phyloP scores from a whole-genome alignment of 2,113 vertebrate species.

The Clinocottus analis region DNA sequence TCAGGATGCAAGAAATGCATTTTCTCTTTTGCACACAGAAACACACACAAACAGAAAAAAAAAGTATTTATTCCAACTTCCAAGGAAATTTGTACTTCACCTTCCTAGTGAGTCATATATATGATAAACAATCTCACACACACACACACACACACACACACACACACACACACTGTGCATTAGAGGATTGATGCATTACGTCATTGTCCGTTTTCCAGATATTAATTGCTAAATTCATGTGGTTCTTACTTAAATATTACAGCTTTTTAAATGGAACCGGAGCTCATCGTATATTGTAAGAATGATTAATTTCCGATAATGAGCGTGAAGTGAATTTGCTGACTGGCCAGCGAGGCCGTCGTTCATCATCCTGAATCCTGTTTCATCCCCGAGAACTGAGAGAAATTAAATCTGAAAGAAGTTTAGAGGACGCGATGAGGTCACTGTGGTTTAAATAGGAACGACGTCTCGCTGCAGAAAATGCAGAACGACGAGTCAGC shows the following conservation, averaged over 20 bases:
- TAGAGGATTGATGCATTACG: too few species aligned
- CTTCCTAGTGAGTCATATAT: too few species aligned
- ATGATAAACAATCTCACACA: too few species aligned
- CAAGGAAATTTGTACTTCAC: too few species aligned
- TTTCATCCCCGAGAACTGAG: slow-evolving; percentile 17
- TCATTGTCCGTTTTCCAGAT: neutral
- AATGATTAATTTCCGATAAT: slow-evolving; percentile 9
- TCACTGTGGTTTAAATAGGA: slow-evolving; percentile 7
- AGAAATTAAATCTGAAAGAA: slow-evolving; percentile 25
- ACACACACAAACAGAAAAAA: too few species aligned
- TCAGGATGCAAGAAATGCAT: neutral
- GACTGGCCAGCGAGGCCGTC: neutral
- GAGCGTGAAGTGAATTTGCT: neutral
- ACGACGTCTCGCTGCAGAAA: slow-evolving; percentile 21
- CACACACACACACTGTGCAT: neutral
- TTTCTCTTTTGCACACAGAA: neutral
- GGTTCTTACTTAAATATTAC: neutral
- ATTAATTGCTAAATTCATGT: neutral
- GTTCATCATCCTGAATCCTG: slow-evolving; percentile 14
- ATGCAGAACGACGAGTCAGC: slow-evolving; percentile 25
- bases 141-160: too few species aligned
- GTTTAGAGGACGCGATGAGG: slow-evolving; percentile 10
- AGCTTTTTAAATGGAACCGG: neutral
- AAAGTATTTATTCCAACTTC: too few species aligned
- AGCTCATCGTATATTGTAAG: neutral